phyloP scores from a whole-genome alignment of 1,140 invertebrate species.

The Zaprionus lachaisei region DNA sequence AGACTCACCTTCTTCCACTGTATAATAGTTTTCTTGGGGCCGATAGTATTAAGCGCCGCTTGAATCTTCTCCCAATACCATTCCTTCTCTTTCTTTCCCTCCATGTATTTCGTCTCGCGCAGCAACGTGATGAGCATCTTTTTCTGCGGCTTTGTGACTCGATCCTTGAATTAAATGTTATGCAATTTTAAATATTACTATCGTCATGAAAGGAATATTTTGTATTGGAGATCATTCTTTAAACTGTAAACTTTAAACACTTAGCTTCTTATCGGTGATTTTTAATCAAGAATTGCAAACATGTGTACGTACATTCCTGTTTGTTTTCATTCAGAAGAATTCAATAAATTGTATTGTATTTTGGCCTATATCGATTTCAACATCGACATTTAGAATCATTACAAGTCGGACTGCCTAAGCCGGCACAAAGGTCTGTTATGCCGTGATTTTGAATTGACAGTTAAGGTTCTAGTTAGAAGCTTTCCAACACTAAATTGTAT shows the following conservation, averaged over 20 bases:
- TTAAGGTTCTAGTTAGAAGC: neutral
- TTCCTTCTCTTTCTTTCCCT: conserved; percentile 83
- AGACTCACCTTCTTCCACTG: conserved; percentile 79
- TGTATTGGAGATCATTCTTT: neutral
- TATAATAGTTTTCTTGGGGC: conserved; percentile 83
- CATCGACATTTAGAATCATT: neutral
- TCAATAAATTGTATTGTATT: neutral
- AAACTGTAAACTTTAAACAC: neutral
- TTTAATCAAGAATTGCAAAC: too few species aligned
- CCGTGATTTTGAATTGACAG: neutral
- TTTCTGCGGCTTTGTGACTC: conserved; percentile 83
- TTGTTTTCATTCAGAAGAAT: neutral
- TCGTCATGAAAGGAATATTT: neutral
- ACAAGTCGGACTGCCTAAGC: neutral
- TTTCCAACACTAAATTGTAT: neutral
- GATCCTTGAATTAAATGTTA: conserved; percentile 72
- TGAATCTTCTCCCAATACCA: conserved; percentile 84
- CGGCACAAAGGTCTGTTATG: neutral
- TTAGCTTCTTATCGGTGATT: too few species aligned
- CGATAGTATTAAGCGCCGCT: conserved; percentile 78
- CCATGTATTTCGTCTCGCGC: conserved; percentile 82
- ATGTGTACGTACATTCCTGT: neutral
- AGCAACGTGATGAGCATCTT: conserved; percentile 82
- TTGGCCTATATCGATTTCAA: neutral
- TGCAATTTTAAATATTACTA: neutral